Evolutionary conservation across 37 sponge, comb jelly and placozoan species (phyloP).

Genomic region (Diacarnus erythraeanus): DNA sequence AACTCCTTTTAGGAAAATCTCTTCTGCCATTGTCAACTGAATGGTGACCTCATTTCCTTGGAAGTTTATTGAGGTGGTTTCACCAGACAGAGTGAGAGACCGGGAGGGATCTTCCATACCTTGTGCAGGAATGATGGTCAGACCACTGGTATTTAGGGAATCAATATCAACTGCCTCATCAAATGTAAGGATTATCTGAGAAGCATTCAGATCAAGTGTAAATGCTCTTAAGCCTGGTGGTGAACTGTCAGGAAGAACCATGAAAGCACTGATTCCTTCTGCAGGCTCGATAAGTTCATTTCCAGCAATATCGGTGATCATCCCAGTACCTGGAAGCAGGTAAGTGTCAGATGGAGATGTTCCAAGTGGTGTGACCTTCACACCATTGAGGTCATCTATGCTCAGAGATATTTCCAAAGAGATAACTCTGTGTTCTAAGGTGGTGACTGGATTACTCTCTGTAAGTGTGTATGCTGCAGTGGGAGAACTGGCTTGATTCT

Average conservation of each 20-base stretch:
- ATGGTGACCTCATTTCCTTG: conserved; percentile 47
- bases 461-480: conserved; percentile 62
- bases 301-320: conserved; percentile 67
- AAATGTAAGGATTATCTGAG: conserved; percentile 74
- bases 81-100: conserved; percentile 38
- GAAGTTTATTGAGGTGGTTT: conserved; percentile 14
- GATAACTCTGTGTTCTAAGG: conserved; percentile 8
- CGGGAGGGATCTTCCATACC: conserved; percentile 41
- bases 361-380: conserved; percentile 63
- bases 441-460: conserved; percentile 9
- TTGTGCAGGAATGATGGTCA: conserved; percentile 61
- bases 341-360: conserved; percentile 61
- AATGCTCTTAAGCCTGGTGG: conserved; percentile 46
- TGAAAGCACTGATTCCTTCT: conserved; percentile 33
- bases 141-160: conserved; percentile 38
- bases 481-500: conserved; percentile 30
- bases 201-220: conserved; percentile 76
- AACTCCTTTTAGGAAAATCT: conserved; percentile 64
- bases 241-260: conserved; percentile 61
- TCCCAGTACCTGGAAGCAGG: conserved; percentile 34
- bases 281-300: conserved; percentile 37
- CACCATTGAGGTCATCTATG: conserved; percentile 60
- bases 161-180: conserved; percentile 71
- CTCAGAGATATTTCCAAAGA: conserved; percentile 43
- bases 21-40: conserved; percentile 46